phyloP scores from a whole-genome alignment of 2,797 vertebrate species.

The Euphonia xanthogaster region DNA sequence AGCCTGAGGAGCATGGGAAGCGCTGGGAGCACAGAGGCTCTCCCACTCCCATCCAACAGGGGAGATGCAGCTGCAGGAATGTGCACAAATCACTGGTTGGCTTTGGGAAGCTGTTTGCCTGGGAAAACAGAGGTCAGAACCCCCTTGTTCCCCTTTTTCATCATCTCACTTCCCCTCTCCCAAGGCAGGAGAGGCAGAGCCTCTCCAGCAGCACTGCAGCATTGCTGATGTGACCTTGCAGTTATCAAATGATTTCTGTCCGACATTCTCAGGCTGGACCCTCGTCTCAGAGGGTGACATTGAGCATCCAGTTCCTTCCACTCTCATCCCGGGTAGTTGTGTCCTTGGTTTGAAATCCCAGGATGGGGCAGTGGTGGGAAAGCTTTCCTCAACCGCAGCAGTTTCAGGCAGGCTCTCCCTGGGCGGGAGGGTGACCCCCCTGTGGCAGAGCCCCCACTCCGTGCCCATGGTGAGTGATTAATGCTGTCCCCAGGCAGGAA shows the following conservation, averaged over 20 bases:
- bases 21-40: background rate
- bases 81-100: fast-evolving
- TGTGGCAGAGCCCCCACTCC: background rate
- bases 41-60: fast-evolving
- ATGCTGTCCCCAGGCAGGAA: background rate
- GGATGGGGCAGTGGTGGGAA: background rate
- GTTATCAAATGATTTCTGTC: background rate
- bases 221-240: background rate
- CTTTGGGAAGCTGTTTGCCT: background rate
- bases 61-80: background rate
- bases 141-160: background rate
- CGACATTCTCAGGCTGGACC: fast-evolving
- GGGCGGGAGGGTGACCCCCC: background rate
- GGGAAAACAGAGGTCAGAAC: background rate
- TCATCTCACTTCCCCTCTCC: background rate
- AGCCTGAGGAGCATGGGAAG: background rate
- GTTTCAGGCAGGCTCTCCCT: background rate
- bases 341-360: background rate
- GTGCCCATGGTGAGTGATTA: background rate
- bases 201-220: background rate
- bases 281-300: fast-evolving
- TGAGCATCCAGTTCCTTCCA: fast-evolving
- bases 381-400: background rate
- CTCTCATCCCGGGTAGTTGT: fast-evolving
- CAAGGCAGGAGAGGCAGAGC: fast-evolving